Base-by-base conservation (phyloP, 1,140 invertebrate species). In the Polypedilum pembai region DNA sequence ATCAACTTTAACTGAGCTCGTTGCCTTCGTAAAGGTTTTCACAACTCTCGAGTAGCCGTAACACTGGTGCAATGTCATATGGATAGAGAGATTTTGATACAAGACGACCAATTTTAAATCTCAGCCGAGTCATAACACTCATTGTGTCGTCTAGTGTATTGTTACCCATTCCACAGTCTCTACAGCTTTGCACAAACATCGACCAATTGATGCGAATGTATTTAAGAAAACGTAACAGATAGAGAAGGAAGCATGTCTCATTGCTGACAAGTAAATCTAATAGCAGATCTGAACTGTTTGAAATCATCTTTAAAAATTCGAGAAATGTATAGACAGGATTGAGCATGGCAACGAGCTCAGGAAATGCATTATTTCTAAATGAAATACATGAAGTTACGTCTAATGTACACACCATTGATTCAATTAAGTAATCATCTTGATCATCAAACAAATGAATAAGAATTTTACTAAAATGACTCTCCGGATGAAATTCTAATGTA, bases 371-470 rank as follows among this genome's bases (percentile, higher is more conserved):
- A 78, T 92, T 91, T 69, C 91, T 87, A 78, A 92, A 92, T 24
- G 91, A 92, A 20, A 94, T 87, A 73, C 92, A 93, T 65, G 92
- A 89, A 4, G 91, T 92, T 33, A 94, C 93, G 81, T 95, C 93
- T 40, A 95, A 82, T 63, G 91, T 93, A 82, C 93, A 95, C 0
- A 95, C 91, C 92, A 96, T 93, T n/a, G 91, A 90, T 84, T 95
- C 94, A 24, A 95, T 91, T 74, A 96, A 81, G 77, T 92, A 93
- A 80, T 96, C 94, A 80, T 96, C 94, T 82, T 95, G 93, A 83
- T 95, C 93, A 77, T 90, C 89, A 79, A 96, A 95, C 65, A 96
- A 83, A 79, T 93, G 91, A 66, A 95, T 91, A 74, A 95, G 86
- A 86, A 94, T 94, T 82, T 94, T 93, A 8, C 92, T 92, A 74